Evolutionary conservation across 2,888 invertebrate genomes (phyloP).

Genomic region (Sericinus montela): DNA sequence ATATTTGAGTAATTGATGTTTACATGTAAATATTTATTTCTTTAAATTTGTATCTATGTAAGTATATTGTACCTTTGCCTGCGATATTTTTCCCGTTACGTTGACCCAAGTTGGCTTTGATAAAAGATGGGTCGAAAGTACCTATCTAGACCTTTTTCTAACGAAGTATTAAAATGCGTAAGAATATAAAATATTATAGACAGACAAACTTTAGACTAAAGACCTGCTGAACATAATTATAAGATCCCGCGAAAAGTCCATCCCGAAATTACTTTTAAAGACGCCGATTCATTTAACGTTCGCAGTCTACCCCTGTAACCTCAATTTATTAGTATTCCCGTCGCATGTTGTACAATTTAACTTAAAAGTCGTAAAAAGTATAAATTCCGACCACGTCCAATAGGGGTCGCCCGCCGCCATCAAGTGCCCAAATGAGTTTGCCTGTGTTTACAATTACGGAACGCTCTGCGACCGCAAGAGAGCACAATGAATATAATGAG

Average conservation of each 20-base stretch:
- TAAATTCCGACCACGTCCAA: slow-evolving; percentile 44
- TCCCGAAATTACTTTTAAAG: neutral
- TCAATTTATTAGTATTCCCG: slow-evolving; percentile 14
- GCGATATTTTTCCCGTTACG: too few species aligned
- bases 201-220: too few species aligned
- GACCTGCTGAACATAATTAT: too few species aligned
- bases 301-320: slow-evolving; percentile 4
- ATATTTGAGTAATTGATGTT: too few species aligned
- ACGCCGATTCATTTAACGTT: neutral
- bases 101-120: too few species aligned
- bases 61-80: too few species aligned
- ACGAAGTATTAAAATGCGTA: too few species aligned
- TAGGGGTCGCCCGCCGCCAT: slow-evolving; percentile 32
- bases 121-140: too few species aligned
- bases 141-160: too few species aligned
- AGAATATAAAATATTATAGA: too few species aligned
- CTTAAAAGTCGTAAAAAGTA: slow-evolving; percentile 41
- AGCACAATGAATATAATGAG: slow-evolving; percentile 46
- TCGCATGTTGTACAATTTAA: slow-evolving; percentile 18
- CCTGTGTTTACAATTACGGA: slow-evolving; percentile 53
- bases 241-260: neutral
- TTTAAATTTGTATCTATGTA: too few species aligned
- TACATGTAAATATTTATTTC: too few species aligned
- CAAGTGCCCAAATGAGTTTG: slow-evolving; percentile 57
- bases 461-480: slow-evolving; percentile 28